Percentiles rank a stretch among this genome's conserved stretches.
phyloP scores from a whole-genome alignment of 2,113 vertebrate species.

The Parus major region DNA sequence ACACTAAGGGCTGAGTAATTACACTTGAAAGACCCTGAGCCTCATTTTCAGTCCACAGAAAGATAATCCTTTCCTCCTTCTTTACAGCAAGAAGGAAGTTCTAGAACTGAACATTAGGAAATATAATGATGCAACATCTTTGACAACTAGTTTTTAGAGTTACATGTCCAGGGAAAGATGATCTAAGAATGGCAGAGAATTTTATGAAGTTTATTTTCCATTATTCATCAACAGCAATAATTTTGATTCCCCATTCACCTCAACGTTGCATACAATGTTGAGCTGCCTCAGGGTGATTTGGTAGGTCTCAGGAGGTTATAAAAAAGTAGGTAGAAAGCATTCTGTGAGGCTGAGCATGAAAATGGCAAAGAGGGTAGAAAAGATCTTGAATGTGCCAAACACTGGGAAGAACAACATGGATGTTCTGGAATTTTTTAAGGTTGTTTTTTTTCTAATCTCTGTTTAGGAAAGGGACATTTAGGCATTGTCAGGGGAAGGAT shows the following conservation, averaged over 20 bases:
- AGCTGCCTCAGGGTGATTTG: neutral
- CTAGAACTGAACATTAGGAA: neutral
- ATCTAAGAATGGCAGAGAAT: neutral
- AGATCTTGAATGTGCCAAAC: neutral
- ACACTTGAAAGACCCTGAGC: neutral
- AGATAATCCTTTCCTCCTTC: neutral
- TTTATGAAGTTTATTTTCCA: neutral
- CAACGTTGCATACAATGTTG: neutral
- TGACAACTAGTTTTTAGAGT: neutral
- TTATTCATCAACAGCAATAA: neutral
- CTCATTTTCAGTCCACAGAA: neutral
- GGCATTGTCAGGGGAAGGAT: neutral
- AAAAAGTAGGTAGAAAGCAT: neutral
- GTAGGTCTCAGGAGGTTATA: neutral
- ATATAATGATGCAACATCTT: neutral
- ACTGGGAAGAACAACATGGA: neutral
- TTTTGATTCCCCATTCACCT: neutral
- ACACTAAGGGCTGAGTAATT: neutral
- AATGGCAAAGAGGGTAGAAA: neutral
- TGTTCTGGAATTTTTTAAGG: fast-evolving
- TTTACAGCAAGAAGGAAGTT: neutral
- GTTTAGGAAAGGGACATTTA: neutral
- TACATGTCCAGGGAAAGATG: neutral
- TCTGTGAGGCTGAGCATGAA: neutral
- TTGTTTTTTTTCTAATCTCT: neutral